A percentile compares a stretch with the other conserved stretches of the same genome.
Conservation (phyloP, 1,140 invertebrate species). For the Ips nitidus region DNA sequence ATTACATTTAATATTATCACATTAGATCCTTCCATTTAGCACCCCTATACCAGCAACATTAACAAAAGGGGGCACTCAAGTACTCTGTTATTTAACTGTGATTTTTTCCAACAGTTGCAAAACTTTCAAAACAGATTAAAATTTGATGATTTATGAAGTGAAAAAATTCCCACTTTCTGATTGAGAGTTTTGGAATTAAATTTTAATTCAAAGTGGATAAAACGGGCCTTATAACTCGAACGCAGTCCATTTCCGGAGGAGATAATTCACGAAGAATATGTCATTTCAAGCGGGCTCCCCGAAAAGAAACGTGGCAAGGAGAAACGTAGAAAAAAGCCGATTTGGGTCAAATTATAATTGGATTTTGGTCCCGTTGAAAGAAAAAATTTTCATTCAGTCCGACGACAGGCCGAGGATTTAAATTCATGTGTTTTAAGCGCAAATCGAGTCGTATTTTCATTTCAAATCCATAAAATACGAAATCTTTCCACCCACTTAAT, state of each 20-base stretch:
- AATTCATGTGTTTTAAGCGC: constrained; percentile 6
- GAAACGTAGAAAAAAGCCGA: background rate
- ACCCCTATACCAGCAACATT: no score
- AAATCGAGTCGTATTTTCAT: constrained; percentile 3
- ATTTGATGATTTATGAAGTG: constrained; percentile 3
- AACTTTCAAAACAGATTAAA: background rate
- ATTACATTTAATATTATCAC: no score
- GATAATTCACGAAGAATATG: constrained; percentile 9
- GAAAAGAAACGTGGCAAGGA: constrained; percentile 1
- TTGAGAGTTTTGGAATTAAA: background rate
- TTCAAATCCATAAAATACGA: background rate
- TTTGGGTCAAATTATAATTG: constrained; percentile 14
- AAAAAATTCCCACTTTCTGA: background rate
- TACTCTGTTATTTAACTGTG: no score
- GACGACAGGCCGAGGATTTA: constrained; percentile 4
- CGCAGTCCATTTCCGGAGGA: background rate
- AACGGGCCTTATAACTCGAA: constrained; percentile 1
- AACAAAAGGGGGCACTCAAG: no score
- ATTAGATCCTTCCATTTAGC: no score
- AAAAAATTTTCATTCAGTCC: constrained; percentile 8
- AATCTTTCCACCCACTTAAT: no score
- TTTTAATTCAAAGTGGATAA: constrained; percentile 10
- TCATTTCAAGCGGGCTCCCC: background rate
- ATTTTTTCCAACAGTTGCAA: no score
- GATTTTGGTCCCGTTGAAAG: background rate